These are phyloP conservation scores for Luffia ferchaultella DNA, from an alignment of 2,888 invertebrate genomes.

Conservation along the genomic window DNA sequence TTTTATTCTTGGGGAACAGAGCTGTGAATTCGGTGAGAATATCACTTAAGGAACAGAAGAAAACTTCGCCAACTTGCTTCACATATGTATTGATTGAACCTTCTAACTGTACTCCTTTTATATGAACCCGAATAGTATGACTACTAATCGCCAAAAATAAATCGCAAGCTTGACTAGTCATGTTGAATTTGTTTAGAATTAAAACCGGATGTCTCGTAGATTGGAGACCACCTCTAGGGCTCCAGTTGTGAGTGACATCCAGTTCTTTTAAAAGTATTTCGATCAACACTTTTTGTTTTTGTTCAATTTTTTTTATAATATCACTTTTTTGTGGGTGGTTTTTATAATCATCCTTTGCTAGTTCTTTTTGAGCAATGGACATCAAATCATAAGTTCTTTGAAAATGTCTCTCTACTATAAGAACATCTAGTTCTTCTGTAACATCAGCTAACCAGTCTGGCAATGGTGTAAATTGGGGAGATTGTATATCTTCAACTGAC, in stretches of 20 bases:
- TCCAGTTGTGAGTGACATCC: constrained; percentile 89
- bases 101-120: constrained; percentile 81
- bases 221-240: constrained; percentile 87
- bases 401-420: constrained; percentile 94
- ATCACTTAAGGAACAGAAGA: constrained; percentile 83
- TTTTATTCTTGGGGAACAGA: constrained; percentile 79
- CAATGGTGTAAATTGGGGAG: constrained; percentile 41
- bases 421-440: constrained; percentile 93
- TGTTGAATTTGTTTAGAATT: constrained; percentile 79
- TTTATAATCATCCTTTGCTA: constrained; percentile 45
- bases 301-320: constrained; percentile 68
- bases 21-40: constrained; percentile 68
- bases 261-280: constrained; percentile 89
- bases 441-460: constrained; percentile 93
- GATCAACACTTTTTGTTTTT: constrained; percentile 78
- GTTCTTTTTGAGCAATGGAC: constrained; percentile 57
- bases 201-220: constrained; percentile 85
- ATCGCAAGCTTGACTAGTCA: constrained; percentile 78
- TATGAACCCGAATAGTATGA: constrained; percentile 80
- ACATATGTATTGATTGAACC: constrained; percentile 84
- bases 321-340: constrained; percentile 43
- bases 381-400: constrained; percentile 89
- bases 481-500: constrained; percentile 49
- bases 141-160: constrained; percentile 83
- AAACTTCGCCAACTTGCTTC: constrained; percentile 81